A percentile compares a stretch with the other conserved stretches of the same genome.
phyloP scores from a whole-genome alignment of 2,113 vertebrate species.

The Micromys minutus region DNA sequence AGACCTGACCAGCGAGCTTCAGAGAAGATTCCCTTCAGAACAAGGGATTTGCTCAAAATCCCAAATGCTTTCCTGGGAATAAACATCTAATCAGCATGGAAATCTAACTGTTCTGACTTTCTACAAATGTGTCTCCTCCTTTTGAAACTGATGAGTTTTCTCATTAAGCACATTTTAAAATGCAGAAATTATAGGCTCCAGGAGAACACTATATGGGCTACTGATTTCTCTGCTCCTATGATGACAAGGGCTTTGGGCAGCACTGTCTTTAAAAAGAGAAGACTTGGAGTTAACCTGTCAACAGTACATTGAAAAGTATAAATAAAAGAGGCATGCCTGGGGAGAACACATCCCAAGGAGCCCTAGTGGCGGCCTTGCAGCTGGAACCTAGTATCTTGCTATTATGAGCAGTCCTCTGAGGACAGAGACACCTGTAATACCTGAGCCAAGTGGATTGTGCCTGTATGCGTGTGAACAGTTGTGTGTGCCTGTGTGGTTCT shows the following conservation, averaged over 20 bases:
- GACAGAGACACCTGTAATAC: neutral
- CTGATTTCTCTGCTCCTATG: neutral
- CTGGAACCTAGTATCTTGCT: neutral
- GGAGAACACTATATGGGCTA: neutral
- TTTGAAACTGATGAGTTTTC: constrained; percentile 68
- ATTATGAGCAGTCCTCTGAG: neutral
- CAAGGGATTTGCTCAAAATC: constrained; percentile 47
- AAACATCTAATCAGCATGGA: constrained; percentile 65
- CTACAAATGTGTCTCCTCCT: constrained; percentile 68
- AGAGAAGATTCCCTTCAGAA: neutral
- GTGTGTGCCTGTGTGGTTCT: neutral
- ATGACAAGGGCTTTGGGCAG: constrained; percentile 54
- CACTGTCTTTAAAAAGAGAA: neutral
- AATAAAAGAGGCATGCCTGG: neutral
- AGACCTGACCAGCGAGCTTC: constrained; percentile 30
- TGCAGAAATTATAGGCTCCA: constrained; percentile 63
- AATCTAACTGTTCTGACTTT: constrained; percentile 60
- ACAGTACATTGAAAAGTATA: constrained; percentile 32
- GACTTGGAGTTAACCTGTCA: neutral
- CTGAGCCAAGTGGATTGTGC: neutral
- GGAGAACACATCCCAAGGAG: neutral
- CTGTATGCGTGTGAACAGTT: neutral
- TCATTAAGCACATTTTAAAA: constrained; percentile 77
- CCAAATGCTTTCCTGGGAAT: constrained; percentile 46
- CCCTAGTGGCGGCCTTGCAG: neutral